phyloP scores from a whole-genome alignment of 2,888 invertebrate species.

The Hypsopygia costalis region DNA sequence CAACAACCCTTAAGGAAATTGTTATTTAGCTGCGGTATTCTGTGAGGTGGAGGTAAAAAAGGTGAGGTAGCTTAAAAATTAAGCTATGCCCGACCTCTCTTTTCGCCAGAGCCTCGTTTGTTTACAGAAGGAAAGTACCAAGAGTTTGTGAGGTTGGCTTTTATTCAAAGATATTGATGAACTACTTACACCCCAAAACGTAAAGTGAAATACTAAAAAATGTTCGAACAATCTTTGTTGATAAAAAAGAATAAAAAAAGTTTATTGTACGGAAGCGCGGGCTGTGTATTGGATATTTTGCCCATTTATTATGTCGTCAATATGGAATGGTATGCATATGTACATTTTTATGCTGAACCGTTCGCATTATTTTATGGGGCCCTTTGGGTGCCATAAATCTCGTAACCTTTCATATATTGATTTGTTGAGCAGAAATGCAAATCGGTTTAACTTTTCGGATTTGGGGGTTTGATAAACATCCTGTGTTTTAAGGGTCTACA shows the following conservation, averaged over 20 bases:
- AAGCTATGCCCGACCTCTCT: too few relatives aligned
- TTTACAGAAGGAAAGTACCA: too few relatives aligned
- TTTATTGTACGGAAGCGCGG: constrained; percentile 8
- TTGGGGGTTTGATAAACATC: background rate
- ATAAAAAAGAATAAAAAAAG: constrained; percentile 8
- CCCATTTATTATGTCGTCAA: constrained; percentile 21
- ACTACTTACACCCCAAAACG: too few relatives aligned
- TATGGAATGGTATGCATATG: constrained; percentile 20
- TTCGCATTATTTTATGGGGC: constrained; percentile 21
- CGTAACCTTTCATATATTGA: constrained; percentile 17
- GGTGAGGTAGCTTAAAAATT: too few relatives aligned
- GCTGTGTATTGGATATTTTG: constrained; percentile 16
- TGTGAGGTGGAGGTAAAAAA: too few relatives aligned
- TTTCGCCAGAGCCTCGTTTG: too few relatives aligned
- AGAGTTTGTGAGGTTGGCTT: too few relatives aligned
- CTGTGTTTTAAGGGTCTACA: too few relatives aligned
- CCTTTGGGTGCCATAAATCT: constrained; percentile 17
- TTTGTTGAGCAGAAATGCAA: constrained; percentile 12
- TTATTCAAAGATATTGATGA: too few relatives aligned
- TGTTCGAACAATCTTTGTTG: background rate
- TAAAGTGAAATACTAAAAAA: background rate
- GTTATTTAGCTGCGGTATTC: too few relatives aligned
- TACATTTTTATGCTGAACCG: constrained; percentile 19
- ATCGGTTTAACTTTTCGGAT: constrained; percentile 4
- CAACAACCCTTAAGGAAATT: too few relatives aligned